A percentile compares a stretch with the other conserved stretches of the same genome.
Evolutionary conservation across 2,797 vertebrate genomes (phyloP).

Genomic region (Cryptoblepharus egeriae): DNA sequence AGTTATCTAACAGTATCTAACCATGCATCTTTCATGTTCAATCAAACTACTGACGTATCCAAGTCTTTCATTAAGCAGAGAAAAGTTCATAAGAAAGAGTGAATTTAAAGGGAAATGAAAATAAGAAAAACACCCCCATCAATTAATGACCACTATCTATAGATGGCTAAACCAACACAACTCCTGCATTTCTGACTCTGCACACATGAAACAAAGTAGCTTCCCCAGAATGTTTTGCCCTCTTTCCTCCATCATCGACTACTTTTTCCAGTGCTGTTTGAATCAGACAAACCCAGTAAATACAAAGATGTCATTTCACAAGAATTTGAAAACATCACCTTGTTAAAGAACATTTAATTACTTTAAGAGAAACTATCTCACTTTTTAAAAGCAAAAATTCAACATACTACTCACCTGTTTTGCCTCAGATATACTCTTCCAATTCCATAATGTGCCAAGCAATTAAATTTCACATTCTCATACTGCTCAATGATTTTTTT

Average conservation of each 20-base stretch:
- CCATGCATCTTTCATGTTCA: background rate
- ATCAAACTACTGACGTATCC: background rate
- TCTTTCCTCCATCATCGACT: background rate
- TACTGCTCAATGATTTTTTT: conserved; percentile 81
- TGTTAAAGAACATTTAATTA: background rate
- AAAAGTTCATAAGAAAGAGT: background rate
- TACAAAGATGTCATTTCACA: background rate
- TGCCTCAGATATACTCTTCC: conserved; percentile 88
- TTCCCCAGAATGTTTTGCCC: background rate
- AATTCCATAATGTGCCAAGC: conserved; percentile 86
- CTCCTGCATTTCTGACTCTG: background rate
- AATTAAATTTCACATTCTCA: conserved; percentile 85
- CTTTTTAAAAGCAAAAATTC: background rate
- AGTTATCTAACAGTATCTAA: too few species aligned
- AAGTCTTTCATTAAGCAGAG: background rate
- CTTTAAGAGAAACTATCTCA: background rate
- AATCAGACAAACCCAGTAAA: background rate
- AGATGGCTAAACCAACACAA: background rate
- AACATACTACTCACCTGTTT: conserved; percentile 83
- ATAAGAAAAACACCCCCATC: too few species aligned
- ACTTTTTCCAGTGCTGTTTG: background rate
- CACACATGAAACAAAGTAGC: background rate
- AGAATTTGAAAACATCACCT: background rate
- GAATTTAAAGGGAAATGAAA: background rate
- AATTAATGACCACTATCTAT: too few species aligned